Base-by-base conservation (phyloP, 2,113 vertebrate species). In the Zosterops japonicus region DNA sequence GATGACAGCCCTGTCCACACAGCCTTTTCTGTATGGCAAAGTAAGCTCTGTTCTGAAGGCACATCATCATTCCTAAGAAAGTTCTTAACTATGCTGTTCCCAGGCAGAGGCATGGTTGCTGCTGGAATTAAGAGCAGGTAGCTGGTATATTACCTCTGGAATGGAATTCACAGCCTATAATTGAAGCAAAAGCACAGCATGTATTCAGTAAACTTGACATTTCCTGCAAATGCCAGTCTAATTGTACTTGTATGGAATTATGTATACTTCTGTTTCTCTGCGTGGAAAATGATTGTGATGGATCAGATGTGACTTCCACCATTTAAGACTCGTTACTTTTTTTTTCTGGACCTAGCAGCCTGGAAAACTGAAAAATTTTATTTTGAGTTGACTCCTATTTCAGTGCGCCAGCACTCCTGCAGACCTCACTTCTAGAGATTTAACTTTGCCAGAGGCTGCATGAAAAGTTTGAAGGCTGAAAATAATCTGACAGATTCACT, bases 21-120 rank as follows among this genome's bases (percentile, higher is more conserved):
- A 33, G 27, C 23, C 8, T 71, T 77, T 44, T 57, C 46, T 19
- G 14, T 1, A 4, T 16, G 44, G 28, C 39, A 36, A 44, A 28
- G 24, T 41, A 33, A 60, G 16, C 47, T 63, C 11, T 63, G 0
- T 56, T 69, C 20, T 39, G 47, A 67, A 60, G 23, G 21, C 27
- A 13, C 0, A 1, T 65, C 19, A 7, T 60, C 10, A 2, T 70
- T 91, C 36, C 39, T 25, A 11, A 64, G 31, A 3, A 53, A 53
- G 15, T 25, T 57, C 29, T 74, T 87, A 24, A 56, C 31, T 49
- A 25, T 20, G 7, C 41, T 24, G 0, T 28, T 68, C 11, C 31
- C 1, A 4, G 12, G 8, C 6, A 2, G 24, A 35, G 44, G 3
- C 19, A 28, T 1, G 1, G 11, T 60, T 63, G 49, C 41, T 3